Evolutionary conservation across 2,797 vertebrate species (phyloP).

Genomic region (Hylomyscus alleni): DNA sequence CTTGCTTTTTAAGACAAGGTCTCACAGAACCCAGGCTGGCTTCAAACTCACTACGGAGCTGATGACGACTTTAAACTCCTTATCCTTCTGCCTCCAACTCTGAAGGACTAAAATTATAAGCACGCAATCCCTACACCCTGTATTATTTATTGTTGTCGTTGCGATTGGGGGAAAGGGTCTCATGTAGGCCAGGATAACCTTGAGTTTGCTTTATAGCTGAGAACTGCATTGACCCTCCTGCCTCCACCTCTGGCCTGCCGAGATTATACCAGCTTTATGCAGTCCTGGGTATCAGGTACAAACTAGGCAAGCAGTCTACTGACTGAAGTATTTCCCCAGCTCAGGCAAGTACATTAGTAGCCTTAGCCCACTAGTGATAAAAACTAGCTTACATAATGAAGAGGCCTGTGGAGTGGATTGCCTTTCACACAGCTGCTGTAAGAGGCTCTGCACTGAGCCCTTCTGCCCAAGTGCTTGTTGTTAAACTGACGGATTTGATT

Average conservation of each 20-base stretch:
- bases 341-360: neutral
- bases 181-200: no score
- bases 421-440: neutral
- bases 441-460: neutral
- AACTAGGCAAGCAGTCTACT: neutral
- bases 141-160: neutral
- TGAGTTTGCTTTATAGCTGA: neutral
- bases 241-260: neutral
- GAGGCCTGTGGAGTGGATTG: neutral
- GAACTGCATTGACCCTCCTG: neutral
- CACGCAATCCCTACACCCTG: neutral
- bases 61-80: neutral
- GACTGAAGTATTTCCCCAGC: neutral
- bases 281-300: neutral
- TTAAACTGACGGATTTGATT: constrained; percentile 1
- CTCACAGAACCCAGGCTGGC: neutral
- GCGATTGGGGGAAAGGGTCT: neutral
- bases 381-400: neutral
- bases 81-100: neutral
- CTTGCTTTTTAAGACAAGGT: no score
- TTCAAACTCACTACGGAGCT: neutral
- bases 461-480: neutral
- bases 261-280: neutral
- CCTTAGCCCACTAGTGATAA: neutral
- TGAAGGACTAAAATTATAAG: neutral